Percentiles rank a stretch among this genome's conserved stretches.
These are phyloP conservation scores for Harmothoe impar DNA, from an alignment of 2,888 invertebrate species.

Conservation along the genomic window DNA sequence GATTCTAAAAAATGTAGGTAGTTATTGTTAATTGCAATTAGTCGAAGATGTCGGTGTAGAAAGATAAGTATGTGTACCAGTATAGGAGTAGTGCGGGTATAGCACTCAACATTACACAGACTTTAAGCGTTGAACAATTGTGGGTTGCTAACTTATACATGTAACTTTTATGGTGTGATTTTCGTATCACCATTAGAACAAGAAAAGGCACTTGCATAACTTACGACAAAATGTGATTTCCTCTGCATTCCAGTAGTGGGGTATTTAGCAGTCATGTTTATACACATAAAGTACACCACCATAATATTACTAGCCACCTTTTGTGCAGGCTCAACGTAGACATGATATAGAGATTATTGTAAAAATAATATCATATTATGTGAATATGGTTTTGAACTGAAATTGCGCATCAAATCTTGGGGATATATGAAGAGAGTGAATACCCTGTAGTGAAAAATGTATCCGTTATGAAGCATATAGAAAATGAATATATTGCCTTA, in stretches of 20 bases:
- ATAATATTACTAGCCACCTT: too few species aligned
- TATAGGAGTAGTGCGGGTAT: neutral
- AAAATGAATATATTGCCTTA: neutral
- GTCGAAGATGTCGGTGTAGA: neutral
- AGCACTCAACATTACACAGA: neutral
- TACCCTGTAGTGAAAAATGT: too few species aligned
- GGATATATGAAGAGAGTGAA: too few species aligned
- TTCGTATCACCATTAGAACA: neutral
- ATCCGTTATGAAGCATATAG: too few species aligned
- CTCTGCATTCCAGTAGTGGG: slow-evolving; percentile 22
- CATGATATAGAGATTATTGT: neutral
- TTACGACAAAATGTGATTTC: slow-evolving; percentile 13
- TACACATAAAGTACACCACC: neutral
- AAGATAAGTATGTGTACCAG: neutral
- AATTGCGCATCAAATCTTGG: too few species aligned
- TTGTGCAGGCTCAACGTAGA: slow-evolving; percentile 6
- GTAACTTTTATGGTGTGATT: neutral
- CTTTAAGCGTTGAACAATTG: slow-evolving; percentile 7
- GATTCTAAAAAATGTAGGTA: neutral
- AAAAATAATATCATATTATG: too few species aligned
- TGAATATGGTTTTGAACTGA: too few species aligned
- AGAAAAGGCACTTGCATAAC: neutral
- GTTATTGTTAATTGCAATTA: neutral
- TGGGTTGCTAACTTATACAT: neutral
- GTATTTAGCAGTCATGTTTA: neutral